Evolutionary conservation across 1,140 invertebrate genomes (phyloP), one percentile per base, ranked within the genome.

Genomic region (Centruroides sculpturatus): DNA sequence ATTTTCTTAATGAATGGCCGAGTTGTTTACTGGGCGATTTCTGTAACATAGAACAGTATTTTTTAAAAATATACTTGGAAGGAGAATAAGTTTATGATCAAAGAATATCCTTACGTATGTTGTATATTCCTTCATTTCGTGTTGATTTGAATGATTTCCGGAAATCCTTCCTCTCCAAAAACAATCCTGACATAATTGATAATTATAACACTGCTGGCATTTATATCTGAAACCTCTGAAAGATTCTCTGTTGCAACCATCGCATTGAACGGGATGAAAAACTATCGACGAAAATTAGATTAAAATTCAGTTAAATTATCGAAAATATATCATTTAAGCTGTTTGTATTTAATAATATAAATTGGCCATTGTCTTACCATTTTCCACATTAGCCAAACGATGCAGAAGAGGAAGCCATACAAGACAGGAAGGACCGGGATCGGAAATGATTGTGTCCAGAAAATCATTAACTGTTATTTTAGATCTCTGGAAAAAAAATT

Each of bases 171-270:
- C 95, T 66, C 90, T 81, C 95, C 95, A 99, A 78, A 98, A 98
- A 77, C 95, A 99, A 71, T 97, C 92, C 77, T 99, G 95, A 75
- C 95, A 99, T 64, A 98, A 79, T 68, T 96, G 93, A 77, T 97
- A 98, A 71, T 89, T 93, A 70, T 89, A 85, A 75, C 95, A 99
- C 70, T 92, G 87, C 70, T 94, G 90, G 78, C 95, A 99, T 67
- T 94, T 87, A 78, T 99, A 99, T 52, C 95, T 84, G 77, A 98
- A 95, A 12, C 95, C 95, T 46, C 82, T 83, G 70, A 98, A 92
- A 63, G 92, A 87, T 64, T 90, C 85, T 67, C 84, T 82, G 54
- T 88, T 84, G 68, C 78, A 78, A 55, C 73, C 75, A 63, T 78
- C 74, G 71, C 77, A 78, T 64, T 73, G 75, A 48, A 77, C 73